Conservation (phyloP, 2,797 vertebrate genomes). For the Anabas testudineus region DNA sequence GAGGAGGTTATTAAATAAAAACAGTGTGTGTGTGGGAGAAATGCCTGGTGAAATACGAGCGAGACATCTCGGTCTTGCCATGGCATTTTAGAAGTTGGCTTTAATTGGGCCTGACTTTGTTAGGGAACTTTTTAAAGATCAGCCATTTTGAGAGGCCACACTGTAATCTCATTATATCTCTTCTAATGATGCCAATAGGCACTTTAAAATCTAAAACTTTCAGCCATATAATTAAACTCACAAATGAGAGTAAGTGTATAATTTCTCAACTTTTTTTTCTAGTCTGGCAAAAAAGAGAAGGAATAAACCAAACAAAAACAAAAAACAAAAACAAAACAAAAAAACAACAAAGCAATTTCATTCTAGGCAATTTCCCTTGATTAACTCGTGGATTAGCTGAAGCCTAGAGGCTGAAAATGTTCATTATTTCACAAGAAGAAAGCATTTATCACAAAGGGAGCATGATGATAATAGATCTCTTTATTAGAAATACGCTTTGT, state of each 20-base stretch:
- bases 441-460: slow-evolving; percentile 36
- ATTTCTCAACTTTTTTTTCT: slow-evolving; percentile 23
- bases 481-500: slow-evolving; percentile 35
- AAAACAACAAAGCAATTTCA: not conserved
- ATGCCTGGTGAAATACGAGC: slow-evolving; percentile 6
- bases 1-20: not conserved
- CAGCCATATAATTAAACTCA: slow-evolving; percentile 32
- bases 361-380: slow-evolving; percentile 33
- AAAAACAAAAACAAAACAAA: not conserved
- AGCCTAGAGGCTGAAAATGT: slow-evolving; percentile 41
- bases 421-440: slow-evolving; percentile 53
- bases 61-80: slow-evolving; percentile 1
- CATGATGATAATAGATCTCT: slow-evolving; percentile 27
- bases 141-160: slow-evolving; percentile 32
- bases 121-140: slow-evolving; percentile 60
- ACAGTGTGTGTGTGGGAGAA: not conserved
- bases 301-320: not conserved
- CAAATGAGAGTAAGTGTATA: slow-evolving; percentile 31
- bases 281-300: slow-evolving; percentile 7
- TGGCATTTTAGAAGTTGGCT: slow-evolving; percentile 45
- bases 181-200: slow-evolving; percentile 48
- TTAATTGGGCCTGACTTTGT: slow-evolving; percentile 56
- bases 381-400: slow-evolving; percentile 32
- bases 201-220: slow-evolving; percentile 29
- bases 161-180: slow-evolving; percentile 48